These are phyloP conservation scores for Acanthoscelides obtectus DNA, from an alignment of 2,888 invertebrate species.

Conservation along the genomic window DNA sequence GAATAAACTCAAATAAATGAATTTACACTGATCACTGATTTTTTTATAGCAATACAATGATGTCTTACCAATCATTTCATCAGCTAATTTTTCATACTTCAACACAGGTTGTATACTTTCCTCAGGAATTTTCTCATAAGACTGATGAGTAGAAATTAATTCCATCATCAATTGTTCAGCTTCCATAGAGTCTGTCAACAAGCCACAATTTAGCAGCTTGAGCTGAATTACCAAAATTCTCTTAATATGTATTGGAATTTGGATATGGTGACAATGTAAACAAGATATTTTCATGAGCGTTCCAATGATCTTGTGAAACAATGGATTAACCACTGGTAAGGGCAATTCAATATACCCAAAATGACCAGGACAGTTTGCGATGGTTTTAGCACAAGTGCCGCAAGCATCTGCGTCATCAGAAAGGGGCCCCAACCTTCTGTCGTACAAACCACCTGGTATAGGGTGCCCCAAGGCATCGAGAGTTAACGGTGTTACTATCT, in stretches of 20 bases:
- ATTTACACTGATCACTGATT: too few relatives aligned
- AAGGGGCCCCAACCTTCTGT: slow-evolving; percentile 67
- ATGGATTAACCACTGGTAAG: slow-evolving; percentile 83
- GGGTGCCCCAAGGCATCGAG: slow-evolving; percentile 84
- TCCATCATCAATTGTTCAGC: slow-evolving; percentile 40
- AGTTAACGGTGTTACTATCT: slow-evolving; percentile 71
- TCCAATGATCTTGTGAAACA: slow-evolving; percentile 73
- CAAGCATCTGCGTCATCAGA: slow-evolving; percentile 63
- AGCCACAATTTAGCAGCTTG: slow-evolving; percentile 67
- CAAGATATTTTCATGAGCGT: slow-evolving; percentile 67
- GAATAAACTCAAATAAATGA: too few relatives aligned
- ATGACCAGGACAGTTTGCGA: slow-evolving; percentile 80
- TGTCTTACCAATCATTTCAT: slow-evolving; percentile 22
- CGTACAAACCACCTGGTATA: slow-evolving; percentile 83
- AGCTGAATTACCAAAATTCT: slow-evolving; percentile 59
- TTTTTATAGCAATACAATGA: too few relatives aligned
- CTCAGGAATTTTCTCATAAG: slow-evolving; percentile 34
- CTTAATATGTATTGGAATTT: slow-evolving; percentile 48
- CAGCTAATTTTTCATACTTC: slow-evolving; percentile 33
- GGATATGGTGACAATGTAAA: slow-evolving; percentile 63
- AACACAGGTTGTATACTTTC: slow-evolving; percentile 28
- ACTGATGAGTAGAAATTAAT: slow-evolving; percentile 26
- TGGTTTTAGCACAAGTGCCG: slow-evolving; percentile 68
- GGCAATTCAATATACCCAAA: slow-evolving; percentile 92
- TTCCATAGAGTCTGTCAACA: slow-evolving; percentile 67